phyloP scores from a whole-genome alignment of 2,888 invertebrate genomes.

The Nudaria mundana region DNA sequence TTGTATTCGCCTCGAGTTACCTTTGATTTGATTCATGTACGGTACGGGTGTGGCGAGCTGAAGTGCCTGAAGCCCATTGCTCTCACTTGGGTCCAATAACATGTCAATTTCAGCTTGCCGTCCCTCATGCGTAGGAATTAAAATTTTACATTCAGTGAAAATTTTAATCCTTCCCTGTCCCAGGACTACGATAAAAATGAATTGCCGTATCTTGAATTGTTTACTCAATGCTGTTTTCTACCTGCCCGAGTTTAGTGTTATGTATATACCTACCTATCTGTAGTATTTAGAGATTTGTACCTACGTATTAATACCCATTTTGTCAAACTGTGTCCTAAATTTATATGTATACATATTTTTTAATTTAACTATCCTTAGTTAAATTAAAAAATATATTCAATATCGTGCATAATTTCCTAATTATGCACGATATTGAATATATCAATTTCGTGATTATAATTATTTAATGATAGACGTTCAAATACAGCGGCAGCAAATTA shows the following conservation, averaged over 20 bases:
- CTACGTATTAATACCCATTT: too few species aligned
- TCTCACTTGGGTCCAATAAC: constrained; percentile 63
- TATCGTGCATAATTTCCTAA: too few species aligned
- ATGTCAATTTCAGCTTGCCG: constrained; percentile 63
- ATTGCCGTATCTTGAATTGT: constrained; percentile 70
- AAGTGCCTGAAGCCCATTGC: constrained; percentile 15
- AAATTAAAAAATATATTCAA: too few species aligned
- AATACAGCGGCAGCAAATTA: too few species aligned
- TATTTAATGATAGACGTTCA: too few species aligned
- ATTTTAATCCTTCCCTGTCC: constrained; percentile 71
- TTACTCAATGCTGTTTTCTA: constrained; percentile 39
- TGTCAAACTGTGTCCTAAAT: too few species aligned
- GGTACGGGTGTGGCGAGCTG: constrained; percentile 18
- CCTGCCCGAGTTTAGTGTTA: constrained; percentile 23
- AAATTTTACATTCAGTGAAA: constrained; percentile 73
- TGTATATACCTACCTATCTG: constrained; percentile 14
- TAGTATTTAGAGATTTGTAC: too few species aligned
- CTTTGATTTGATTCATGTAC: constrained; percentile 35
- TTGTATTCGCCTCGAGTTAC: constrained; percentile 8
- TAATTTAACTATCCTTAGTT: too few species aligned
- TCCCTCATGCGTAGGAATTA: constrained; percentile 67
- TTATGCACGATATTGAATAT: too few species aligned
- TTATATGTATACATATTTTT: too few species aligned
- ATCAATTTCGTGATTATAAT: too few species aligned
- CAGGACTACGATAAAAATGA: constrained; percentile 66